Base-by-base conservation (phyloP, 2,888 invertebrate genomes). In the Chesias legatella region DNA sequence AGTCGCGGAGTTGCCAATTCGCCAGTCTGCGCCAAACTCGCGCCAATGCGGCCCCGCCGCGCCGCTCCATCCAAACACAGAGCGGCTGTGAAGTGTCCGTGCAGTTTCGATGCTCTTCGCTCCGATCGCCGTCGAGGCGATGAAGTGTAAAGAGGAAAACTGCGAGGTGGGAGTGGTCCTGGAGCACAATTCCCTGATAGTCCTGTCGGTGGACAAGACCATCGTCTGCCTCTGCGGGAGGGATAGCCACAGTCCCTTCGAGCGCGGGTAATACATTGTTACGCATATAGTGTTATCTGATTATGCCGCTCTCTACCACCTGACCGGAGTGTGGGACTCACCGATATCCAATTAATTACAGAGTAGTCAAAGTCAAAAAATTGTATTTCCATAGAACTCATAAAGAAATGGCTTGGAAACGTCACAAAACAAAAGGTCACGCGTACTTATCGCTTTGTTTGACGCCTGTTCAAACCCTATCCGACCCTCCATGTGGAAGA, bases 81-180 rank as follows among this genome's bases (percentile, higher is more conserved):
- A 47, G 35, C 49, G 38, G 55, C 58, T 73, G 73, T 76, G 70
- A 68, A 75, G 79, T 80, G 79, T 70, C 68, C 62, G 79, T 78
- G 76, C 73, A 61, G 69, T 72, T 79, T 83, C 81, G 73, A 88
- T 86, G 86, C 85, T 84, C 84, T 85, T 85, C 79, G 77, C 86
- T 84, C 79, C 81, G 58, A 83, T 88, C 85, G 86, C 84, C 82
- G 77, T 75, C 50, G 82, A 82, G 81, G 86, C 88, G 88, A 89
- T 89, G 89, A 88, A 88, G 88, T 89, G 89, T 78, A 88, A 88
- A 80, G 88, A 85, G 83, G 88, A 84, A 77, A 88, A 88, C 72
- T 89, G 88, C 67, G 89, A 89, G 73, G 88, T 89, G 52, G 89
- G 88, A 68, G 86, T 88, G 73, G 78, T 89, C 60, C 79, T 86